These are phyloP conservation scores for Melopsittacus undulatus DNA, from an alignment of 2,797 vertebrate genomes.

Conservation along the genomic window DNA sequence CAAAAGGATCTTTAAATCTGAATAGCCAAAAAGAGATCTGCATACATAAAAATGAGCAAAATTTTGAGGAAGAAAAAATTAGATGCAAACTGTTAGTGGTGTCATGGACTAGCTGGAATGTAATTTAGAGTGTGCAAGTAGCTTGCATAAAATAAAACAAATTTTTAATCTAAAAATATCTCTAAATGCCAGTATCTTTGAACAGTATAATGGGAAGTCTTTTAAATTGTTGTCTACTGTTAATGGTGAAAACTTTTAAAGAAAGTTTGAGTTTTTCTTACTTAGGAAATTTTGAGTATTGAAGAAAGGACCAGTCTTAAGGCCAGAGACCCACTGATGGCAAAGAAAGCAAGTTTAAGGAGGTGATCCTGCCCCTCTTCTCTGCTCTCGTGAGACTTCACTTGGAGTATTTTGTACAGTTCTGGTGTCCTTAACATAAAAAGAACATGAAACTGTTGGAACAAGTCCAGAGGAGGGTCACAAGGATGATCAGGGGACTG, in stretches of 20 bases:
- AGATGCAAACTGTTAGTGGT: background rate
- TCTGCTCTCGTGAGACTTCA: background rate
- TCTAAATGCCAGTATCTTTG: background rate
- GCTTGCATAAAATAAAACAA: background rate
- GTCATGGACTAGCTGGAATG: background rate
- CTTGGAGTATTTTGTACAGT: background rate
- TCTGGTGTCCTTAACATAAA: background rate
- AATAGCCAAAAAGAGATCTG: background rate
- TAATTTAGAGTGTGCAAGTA: background rate
- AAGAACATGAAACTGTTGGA: too few relatives aligned
- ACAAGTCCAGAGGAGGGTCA: too few relatives aligned
- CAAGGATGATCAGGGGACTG: too few relatives aligned
- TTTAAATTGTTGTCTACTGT: background rate
- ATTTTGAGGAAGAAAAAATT: background rate
- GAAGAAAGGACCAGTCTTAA: background rate
- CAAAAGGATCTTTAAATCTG: conserved; percentile 2
- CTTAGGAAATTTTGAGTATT: background rate
- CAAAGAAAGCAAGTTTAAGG: background rate
- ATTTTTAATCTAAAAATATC: background rate
- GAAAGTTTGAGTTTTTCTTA: background rate
- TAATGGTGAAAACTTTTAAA: background rate
- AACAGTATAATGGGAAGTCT: background rate
- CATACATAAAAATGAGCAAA: background rate
- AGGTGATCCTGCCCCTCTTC: background rate
- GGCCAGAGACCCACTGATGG: background rate